A percentile compares a stretch with the other conserved stretches of the same genome.
These are phyloP conservation scores for Morone chrysops DNA, from an alignment of 2,113 vertebrate genomes.

Conservation along the genomic window DNA sequence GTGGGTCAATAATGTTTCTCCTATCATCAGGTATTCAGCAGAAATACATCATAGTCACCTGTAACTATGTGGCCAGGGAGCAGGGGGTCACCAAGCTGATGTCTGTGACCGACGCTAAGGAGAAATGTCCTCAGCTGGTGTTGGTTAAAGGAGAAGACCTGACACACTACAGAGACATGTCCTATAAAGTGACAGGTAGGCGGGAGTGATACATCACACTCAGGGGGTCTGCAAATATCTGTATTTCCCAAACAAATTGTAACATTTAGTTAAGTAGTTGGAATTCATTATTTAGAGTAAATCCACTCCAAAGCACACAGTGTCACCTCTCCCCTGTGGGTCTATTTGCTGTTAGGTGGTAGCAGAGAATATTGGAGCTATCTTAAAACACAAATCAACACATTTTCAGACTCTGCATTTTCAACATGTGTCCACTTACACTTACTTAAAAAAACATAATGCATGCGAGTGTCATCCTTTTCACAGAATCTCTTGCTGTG, in stretches of 20 bases:
- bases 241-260: not conserved
- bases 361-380: not conserved
- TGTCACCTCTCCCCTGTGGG: not conserved
- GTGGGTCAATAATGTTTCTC: not conserved
- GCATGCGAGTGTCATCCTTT: not conserved
- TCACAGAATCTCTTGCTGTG: not conserved
- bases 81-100: slow-evolving; percentile 89
- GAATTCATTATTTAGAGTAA: not conserved
- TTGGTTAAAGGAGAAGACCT: slow-evolving; percentile 94
- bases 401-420: not conserved
- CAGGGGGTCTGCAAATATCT: not conserved
- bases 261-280: too few species aligned
- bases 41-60: slow-evolving; percentile 90
- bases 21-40: slow-evolving; percentile 88
- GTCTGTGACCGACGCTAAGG: slow-evolving; percentile 87
- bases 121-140: slow-evolving; percentile 89
- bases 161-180: slow-evolving; percentile 90
- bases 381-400: too few species aligned
- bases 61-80: slow-evolving; percentile 92
- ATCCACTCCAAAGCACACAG: not conserved
- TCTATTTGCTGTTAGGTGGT: not conserved
- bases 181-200: slow-evolving; percentile 92
- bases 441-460: not conserved
- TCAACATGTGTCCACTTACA: not conserved
- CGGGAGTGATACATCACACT: not conserved